Conservation (phyloP, 1,140 invertebrate species). For the Eulimnadia texana region DNA sequence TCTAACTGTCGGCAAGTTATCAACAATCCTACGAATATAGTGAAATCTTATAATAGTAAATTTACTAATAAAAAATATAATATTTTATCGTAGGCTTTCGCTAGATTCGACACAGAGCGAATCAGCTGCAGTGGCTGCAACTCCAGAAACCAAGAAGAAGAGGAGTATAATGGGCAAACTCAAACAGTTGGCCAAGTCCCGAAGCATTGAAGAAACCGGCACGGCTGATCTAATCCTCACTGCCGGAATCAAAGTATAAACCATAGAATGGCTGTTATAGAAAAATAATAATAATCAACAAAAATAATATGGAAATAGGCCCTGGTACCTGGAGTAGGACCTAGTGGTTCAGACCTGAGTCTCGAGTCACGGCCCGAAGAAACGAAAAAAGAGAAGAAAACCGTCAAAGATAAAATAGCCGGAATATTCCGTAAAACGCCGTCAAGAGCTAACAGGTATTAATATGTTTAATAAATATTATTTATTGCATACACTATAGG, state of each 20-base stretch:
- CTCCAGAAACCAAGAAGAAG: conserved; percentile 58
- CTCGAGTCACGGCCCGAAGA: conserved; percentile 30
- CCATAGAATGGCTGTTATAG: too few relatives aligned
- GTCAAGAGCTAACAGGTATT: conserved; percentile 47
- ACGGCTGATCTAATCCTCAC: conserved; percentile 24
- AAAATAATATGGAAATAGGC: conserved; percentile 19
- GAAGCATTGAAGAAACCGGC: conserved; percentile 46
- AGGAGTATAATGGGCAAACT: conserved; percentile 68
- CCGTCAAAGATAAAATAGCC: conserved; percentile 55
- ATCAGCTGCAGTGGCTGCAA: conserved; percentile 36
- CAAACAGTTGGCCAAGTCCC: conserved; percentile 67
- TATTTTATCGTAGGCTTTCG: conserved; percentile 39
- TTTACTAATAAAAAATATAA: background rate
- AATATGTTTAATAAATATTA: background rate
- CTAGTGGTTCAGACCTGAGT: conserved; percentile 59
- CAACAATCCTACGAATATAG: conserved; percentile 2
- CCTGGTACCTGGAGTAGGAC: conserved; percentile 36
- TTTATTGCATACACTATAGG: too few relatives aligned
- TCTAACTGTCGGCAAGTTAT: too few relatives aligned
- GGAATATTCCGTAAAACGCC: conserved; percentile 61
- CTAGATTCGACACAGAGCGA: conserved; percentile 72
- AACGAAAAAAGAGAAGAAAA: conserved; percentile 50
- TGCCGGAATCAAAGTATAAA: conserved; percentile 26
- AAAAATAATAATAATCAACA: conserved; percentile 20
- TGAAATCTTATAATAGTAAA: background rate